Evolutionary conservation across 2,797 vertebrate species (phyloP).

Genomic region (Nannoperca obscura): DNA sequence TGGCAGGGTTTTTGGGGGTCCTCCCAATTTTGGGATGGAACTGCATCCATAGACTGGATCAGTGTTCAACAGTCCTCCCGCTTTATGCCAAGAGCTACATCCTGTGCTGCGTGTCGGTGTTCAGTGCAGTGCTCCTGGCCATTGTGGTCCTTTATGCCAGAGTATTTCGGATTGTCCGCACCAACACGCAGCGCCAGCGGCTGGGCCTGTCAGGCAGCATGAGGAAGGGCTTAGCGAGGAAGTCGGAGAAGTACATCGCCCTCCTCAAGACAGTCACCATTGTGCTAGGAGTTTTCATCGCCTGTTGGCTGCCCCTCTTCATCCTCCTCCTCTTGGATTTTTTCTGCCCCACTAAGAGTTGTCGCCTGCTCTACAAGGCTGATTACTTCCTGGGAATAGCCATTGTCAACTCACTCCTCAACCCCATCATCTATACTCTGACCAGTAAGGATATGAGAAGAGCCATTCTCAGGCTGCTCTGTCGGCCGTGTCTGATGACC

Average conservation of each 20-base stretch:
- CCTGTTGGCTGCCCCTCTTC: slow-evolving; percentile 94
- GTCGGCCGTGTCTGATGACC: slow-evolving; percentile 82
- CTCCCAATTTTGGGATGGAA: slow-evolving; percentile 93
- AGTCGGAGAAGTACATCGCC: slow-evolving; percentile 88
- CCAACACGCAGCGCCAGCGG: slow-evolving; percentile 83
- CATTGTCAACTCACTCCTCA: slow-evolving; percentile 92
- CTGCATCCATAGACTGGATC: slow-evolving; percentile 85
- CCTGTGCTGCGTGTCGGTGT: slow-evolving; percentile 89
- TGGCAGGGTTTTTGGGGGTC: slow-evolving; percentile 86
- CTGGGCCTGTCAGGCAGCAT: slow-evolving; percentile 74
- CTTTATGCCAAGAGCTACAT: slow-evolving; percentile 92
- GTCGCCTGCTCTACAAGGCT: slow-evolving; percentile 86
- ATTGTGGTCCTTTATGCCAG: slow-evolving; percentile 89
- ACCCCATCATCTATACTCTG: slow-evolving; percentile 93
- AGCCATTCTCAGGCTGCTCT: slow-evolving; percentile 89
- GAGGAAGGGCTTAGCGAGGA: slow-evolving; percentile 79
- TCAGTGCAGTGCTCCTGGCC: slow-evolving; percentile 85
- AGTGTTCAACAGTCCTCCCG: slow-evolving; percentile 91
- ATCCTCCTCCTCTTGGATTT: slow-evolving; percentile 90
- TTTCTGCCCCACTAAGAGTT: slow-evolving; percentile 81
- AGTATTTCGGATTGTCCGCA: slow-evolving; percentile 90
- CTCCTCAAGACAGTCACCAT: slow-evolving; percentile 92
- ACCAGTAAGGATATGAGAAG: slow-evolving; percentile 91
- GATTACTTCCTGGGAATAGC: slow-evolving; percentile 93
- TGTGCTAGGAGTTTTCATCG: slow-evolving; percentile 91